Evolutionary conservation across 2,113 vertebrate genomes (phyloP), one percentile per base, ranked within the genome.

Genomic region (Mesoclemmys tuberculata): DNA sequence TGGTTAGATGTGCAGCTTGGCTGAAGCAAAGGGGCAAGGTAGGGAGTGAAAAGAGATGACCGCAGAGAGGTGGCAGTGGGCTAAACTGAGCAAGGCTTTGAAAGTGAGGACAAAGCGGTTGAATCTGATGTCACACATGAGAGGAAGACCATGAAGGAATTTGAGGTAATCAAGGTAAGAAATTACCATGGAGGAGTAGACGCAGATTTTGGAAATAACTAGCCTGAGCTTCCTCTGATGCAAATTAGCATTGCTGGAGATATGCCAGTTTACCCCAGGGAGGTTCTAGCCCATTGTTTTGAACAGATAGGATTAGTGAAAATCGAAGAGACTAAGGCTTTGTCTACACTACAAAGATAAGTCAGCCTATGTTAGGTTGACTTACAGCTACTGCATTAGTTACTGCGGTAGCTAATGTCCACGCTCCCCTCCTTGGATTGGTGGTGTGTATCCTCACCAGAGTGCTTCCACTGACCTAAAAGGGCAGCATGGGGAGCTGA

Each of bases 231-330:
- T 6, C 27, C 46, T 85, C 0, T 0, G 74, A 61, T 86, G 90
- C 58, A 96, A 96, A 97, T 97, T 94, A 96, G 94, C 46, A 0
- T 51, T 5, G 95, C 49, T 1, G 22, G 74, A 31, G 85, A 93
- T 46, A 64, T 35, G 89, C 79, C 82, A 55, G 10, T 96, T 97
- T 93, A 95, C 94, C 93, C 95, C 84, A 14, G 2, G 3, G 16
- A 95, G 94, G 96, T 94, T 97, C 94, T 96, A 94, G 88, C 96
- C 95, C 95, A 90, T 96, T 94, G 94, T 96, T 96, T 94, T 95
- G 93, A 2, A 9, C 88, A 84, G 96, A 92, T 1, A 3, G 96
- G 93, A 96, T 96, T 97, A 97, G 93, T 87, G 85, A 64, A 87
- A 96, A 97, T 95, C 93, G 49, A 97, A 95, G 96, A 85, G 94